A percentile compares a stretch with the other conserved stretches of the same genome.
Conservation (phyloP, 2,113 vertebrate genomes). For the Epinephelus lanceolatus region DNA sequence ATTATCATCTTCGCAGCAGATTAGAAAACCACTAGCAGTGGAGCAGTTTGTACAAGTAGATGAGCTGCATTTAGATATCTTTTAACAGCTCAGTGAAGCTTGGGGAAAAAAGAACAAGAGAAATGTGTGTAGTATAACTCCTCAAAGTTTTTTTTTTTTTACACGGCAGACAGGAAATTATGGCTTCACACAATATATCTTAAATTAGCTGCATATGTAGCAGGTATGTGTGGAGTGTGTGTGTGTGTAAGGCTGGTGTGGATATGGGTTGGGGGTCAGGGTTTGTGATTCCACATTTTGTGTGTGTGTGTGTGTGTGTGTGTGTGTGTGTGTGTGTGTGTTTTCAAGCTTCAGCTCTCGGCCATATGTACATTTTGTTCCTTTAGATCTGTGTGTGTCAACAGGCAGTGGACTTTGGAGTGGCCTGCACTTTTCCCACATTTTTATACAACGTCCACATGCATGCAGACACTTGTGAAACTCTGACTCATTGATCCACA, state of each 20-base stretch:
- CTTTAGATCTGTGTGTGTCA: slow-evolving; percentile 53
- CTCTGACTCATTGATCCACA: slow-evolving; percentile 55
- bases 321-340: background rate
- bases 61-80: slow-evolving; percentile 40
- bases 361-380: slow-evolving; percentile 56
- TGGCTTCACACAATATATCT: background rate
- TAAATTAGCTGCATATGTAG: slow-evolving; percentile 8
- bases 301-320: background rate
- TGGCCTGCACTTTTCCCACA: slow-evolving; percentile 31
- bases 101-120: slow-evolving; percentile 1
- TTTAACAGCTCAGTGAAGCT: slow-evolving; percentile 40
- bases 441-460: slow-evolving; percentile 28
- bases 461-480: slow-evolving; percentile 50
- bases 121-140: background rate
- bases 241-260: slow-evolving; percentile 4
- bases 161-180: background rate
- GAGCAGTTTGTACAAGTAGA: slow-evolving; percentile 21
- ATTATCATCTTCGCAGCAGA: slow-evolving; percentile 10
- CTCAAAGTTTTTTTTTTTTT: background rate
- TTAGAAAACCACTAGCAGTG: slow-evolving; percentile 33
- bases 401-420: slow-evolving; percentile 60
- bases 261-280: slow-evolving; percentile 27
- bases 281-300: slow-evolving; percentile 30
- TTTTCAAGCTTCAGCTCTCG: slow-evolving; percentile 7
- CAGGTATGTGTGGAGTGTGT: background rate